Base-by-base conservation (phyloP, 2,888 invertebrate species). In the Isotomurus palustris region DNA sequence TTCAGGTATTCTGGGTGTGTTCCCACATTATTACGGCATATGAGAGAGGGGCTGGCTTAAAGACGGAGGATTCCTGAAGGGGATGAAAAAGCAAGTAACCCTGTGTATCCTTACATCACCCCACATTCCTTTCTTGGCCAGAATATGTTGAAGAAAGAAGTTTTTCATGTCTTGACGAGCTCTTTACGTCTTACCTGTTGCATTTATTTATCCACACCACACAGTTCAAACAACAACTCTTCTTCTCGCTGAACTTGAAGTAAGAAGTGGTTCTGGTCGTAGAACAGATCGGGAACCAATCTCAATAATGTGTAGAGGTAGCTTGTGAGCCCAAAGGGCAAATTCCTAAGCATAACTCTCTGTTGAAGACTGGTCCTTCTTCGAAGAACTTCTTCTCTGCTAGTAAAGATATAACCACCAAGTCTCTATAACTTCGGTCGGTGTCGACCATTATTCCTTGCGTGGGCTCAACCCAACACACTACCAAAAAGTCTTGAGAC, bases 271-370 rank as follows among this genome's bases (percentile, higher is more conserved):
- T n/a, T n/a, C n/a, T n/a, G n/a, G n/a, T n/a, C n/a, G n/a, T n/a
- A n/a, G n/a, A n/a, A n/a, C n/a, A n/a, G n/a, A n/a, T n/a, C n/a
- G n/a, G n/a, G n/a, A n/a, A n/a, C n/a, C n/a, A n/a, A n/a, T n/a
- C n/a, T n/a, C n/a, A n/a, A n/a, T n/a, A n/a, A n/a, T n/a, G n/a
- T n/a, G n/a, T n/a, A n/a, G n/a, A n/a, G n/a, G 29, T n/a, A 47
- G 47, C 28, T 29, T 47, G 25, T 47, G 28, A 47, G 47, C 47
- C 47, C 47, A 47, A 27, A 36, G 64, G 64, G 64, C 64, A 64
- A 64, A 64, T 64, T 64, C 64, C 61, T 64, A 59, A 64, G 59
- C 60, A 64, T 22, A 43, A 43, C 43, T 43, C n/a, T n/a, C n/a
- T n/a, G n/a, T 43, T 8, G 43, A 43, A 28, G 29, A 47, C 47